A percentile compares a stretch with the other conserved stretches of the same genome.
Evolutionary conservation across 2,113 vertebrate genomes (phyloP).

Genomic region (Aleadryas rufinucha): DNA sequence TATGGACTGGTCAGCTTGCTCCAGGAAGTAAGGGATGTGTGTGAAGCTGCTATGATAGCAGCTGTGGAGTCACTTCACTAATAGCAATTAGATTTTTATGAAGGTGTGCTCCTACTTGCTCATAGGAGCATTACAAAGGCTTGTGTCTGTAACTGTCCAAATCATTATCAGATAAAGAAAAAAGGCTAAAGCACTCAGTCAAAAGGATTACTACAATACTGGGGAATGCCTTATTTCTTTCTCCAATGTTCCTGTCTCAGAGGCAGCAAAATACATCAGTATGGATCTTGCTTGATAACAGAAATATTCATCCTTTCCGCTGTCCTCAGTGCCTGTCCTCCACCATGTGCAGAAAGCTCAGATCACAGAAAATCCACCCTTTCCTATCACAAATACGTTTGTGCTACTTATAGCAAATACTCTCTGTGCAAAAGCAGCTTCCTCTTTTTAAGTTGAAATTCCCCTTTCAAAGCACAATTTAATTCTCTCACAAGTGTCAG

Average conservation of each 20-base stretch:
- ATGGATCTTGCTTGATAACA: neutral
- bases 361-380: neutral
- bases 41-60: neutral
- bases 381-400: neutral
- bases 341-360: neutral
- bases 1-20: neutral
- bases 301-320: neutral
- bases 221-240: neutral
- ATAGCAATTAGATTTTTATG: neutral
- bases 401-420: neutral
- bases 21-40: neutral
- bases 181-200: neutral
- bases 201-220: neutral
- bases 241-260: neutral
- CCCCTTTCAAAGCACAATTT: slow-evolving; percentile 25
- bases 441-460: slow-evolving; percentile 39
- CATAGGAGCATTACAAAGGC: neutral
- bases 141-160: neutral
- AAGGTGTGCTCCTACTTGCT: neutral
- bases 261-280: neutral
- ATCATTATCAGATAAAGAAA: neutral
- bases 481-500: neutral
- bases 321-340: neutral
- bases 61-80: neutral
- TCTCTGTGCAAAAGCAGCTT: neutral